These are phyloP conservation scores for Forbesichthys agassizii DNA, from an alignment of 2,113 vertebrate genomes.

Conservation along the genomic window DNA sequence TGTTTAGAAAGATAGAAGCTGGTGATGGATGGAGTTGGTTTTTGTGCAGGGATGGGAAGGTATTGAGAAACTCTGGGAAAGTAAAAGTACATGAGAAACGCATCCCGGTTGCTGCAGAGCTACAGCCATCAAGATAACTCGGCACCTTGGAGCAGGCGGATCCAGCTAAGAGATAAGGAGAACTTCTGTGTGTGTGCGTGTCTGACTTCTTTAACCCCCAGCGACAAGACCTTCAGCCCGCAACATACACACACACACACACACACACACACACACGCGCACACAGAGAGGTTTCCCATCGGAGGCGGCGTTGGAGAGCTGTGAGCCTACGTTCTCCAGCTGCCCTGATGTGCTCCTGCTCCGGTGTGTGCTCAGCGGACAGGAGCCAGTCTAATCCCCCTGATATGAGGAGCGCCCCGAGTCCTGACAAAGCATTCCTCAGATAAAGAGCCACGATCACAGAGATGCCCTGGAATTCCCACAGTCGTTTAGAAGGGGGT, in stretches of 20 bases:
- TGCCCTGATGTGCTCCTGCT: slow-evolving; percentile 58
- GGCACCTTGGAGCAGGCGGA: slow-evolving; percentile 74
- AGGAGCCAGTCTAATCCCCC: slow-evolving; percentile 93
- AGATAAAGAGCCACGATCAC: slow-evolving; percentile 95
- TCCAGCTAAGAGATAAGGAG: slow-evolving; percentile 78
- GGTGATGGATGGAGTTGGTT: not conserved
- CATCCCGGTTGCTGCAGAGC: slow-evolving; percentile 46
- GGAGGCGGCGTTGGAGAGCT: slow-evolving; percentile 79
- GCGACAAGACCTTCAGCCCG: slow-evolving; percentile 39
- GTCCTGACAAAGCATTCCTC: slow-evolving; percentile 99
- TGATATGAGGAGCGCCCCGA: slow-evolving; percentile 97
- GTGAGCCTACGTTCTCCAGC: slow-evolving; percentile 94
- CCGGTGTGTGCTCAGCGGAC: slow-evolving; percentile 67
- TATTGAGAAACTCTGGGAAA: not conserved
- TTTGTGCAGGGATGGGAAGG: not conserved
- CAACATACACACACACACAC: slow-evolving; percentile 57
- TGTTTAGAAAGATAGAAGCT: not conserved
- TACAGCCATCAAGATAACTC: slow-evolving; percentile 80
- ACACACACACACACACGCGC: slow-evolving; percentile 52
- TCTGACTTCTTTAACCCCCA: slow-evolving; percentile 16
- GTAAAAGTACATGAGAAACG: slow-evolving; percentile 29
- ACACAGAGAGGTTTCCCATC: slow-evolving; percentile 72
- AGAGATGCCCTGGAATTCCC: slow-evolving; percentile 89
- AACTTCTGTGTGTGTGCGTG: not conserved
- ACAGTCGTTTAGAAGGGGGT: slow-evolving; percentile 63